Percentiles rank a stretch among this genome's conserved stretches.
These are phyloP conservation scores for Apeltes quadracus DNA, from an alignment of 2,113 vertebrate species.

Conservation along the genomic window DNA sequence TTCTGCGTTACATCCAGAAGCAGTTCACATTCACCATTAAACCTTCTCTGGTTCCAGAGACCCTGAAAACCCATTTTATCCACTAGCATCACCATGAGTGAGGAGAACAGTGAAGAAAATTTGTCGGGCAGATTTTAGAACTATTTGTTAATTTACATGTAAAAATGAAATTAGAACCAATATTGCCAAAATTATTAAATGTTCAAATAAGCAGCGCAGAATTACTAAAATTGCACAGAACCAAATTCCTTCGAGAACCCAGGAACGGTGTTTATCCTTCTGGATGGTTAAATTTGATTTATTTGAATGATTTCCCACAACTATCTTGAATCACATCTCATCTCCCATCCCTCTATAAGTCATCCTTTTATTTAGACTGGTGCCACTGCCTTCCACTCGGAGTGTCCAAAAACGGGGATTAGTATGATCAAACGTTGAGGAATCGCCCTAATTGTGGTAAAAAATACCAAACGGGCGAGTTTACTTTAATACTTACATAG, in stretches of 20 bases:
- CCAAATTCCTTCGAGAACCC: not conserved
- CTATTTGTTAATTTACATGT: not conserved
- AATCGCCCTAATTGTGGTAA: not conserved
- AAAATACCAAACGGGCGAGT: not conserved
- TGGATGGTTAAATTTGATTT: not conserved
- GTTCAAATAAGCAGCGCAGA: no score
- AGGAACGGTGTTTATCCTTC: not conserved
- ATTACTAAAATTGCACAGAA: no score
- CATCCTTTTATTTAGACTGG: not conserved
- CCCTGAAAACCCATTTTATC: not conserved
- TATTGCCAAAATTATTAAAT: not conserved
- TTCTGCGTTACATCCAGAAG: not conserved
- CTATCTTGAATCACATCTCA: not conserved
- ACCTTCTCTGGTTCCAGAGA: not conserved
- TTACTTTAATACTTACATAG: constrained; percentile 82
- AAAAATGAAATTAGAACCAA: not conserved
- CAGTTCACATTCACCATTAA: not conserved
- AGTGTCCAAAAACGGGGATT: not conserved
- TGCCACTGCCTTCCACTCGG: not conserved
- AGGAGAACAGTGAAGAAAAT: not conserved
- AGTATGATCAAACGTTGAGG: not conserved
- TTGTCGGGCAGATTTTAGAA: not conserved
- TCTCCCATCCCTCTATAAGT: no score
- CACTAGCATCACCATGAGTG: not conserved
- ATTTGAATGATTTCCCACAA: not conserved